phyloP scores from a whole-genome alignment of 2,888 invertebrate genomes.

The Lycaena phlaeas region DNA sequence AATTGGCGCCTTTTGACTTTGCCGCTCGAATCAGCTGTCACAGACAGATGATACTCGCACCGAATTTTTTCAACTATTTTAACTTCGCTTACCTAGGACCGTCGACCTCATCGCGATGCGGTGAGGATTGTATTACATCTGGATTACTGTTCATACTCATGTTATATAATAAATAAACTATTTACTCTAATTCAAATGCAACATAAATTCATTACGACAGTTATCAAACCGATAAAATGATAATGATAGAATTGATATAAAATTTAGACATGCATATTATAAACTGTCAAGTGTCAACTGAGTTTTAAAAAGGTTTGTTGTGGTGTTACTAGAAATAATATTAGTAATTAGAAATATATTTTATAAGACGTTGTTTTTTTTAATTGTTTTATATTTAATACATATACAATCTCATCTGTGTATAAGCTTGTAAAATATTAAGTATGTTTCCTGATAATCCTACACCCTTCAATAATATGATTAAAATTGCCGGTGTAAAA shows the following conservation, averaged over 20 bases:
- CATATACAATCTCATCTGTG: no score
- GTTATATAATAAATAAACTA: slow-evolving; percentile 13
- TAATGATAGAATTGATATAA: background rate
- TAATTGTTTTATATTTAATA: no score
- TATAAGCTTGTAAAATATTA: no score
- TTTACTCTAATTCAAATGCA: slow-evolving; percentile 8
- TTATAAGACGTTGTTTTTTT: no score
- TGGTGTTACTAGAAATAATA: background rate
- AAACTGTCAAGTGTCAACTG: background rate
- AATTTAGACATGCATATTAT: background rate
- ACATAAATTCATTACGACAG: background rate
- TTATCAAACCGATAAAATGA: background rate
- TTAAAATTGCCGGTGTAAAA: no score
- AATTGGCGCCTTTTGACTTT: slow-evolving; percentile 63
- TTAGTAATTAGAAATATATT: no score
- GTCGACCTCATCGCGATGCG: slow-evolving; percentile 32
- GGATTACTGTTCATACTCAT: slow-evolving; percentile 41
- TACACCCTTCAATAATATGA: no score
- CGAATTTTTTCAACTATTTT: slow-evolving; percentile 20
- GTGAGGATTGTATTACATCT: slow-evolving; percentile 33
- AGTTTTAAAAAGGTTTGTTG: no score
- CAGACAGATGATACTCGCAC: slow-evolving; percentile 23
- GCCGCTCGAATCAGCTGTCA: slow-evolving; percentile 68
- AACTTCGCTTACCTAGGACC: slow-evolving; percentile 53
- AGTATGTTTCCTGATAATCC: no score